These are phyloP conservation scores for Macaca nemestrina DNA, from an alignment of 2,113 vertebrate genomes.

Conservation along the genomic window DNA sequence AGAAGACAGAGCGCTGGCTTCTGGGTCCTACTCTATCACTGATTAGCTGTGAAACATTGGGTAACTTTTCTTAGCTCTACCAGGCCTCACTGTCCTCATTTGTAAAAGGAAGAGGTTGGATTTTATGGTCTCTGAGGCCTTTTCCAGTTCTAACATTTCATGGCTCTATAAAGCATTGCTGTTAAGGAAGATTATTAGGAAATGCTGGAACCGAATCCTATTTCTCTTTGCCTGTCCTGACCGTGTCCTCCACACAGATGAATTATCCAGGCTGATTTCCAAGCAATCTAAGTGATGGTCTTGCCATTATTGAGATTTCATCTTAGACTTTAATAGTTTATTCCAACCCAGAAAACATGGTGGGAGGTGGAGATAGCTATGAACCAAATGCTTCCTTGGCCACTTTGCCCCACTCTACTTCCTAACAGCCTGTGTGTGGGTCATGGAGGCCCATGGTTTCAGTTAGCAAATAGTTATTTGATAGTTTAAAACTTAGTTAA, in stretches of 20 bases:
- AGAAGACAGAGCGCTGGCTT: background rate
- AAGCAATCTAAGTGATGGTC: background rate
- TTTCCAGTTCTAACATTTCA: conserved; percentile 62
- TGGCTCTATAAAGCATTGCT: background rate
- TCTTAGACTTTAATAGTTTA: background rate
- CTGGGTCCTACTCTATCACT: background rate
- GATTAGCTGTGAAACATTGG: conserved; percentile 45
- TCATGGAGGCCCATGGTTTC: background rate
- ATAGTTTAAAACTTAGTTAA: background rate
- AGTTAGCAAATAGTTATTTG: background rate
- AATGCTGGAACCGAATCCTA: conserved; percentile 39
- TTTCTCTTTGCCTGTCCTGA: conserved; percentile 27
- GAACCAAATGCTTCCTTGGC: background rate
- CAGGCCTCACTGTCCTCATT: conserved; percentile 26
- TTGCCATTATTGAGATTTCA: background rate
- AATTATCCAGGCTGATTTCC: conserved; percentile 38
- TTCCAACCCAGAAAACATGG: background rate
- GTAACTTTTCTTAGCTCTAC: background rate
- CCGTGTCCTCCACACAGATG: background rate
- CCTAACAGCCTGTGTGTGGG: background rate
- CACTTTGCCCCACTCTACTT: background rate
- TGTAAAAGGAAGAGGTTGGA: conserved; percentile 39
- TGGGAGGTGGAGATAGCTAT: background rate
- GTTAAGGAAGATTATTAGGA: conserved; percentile 44
- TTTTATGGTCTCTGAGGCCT: conserved; percentile 60